phyloP scores from a whole-genome alignment of 1,140 invertebrate species.

The Xylocopa sonorina region DNA sequence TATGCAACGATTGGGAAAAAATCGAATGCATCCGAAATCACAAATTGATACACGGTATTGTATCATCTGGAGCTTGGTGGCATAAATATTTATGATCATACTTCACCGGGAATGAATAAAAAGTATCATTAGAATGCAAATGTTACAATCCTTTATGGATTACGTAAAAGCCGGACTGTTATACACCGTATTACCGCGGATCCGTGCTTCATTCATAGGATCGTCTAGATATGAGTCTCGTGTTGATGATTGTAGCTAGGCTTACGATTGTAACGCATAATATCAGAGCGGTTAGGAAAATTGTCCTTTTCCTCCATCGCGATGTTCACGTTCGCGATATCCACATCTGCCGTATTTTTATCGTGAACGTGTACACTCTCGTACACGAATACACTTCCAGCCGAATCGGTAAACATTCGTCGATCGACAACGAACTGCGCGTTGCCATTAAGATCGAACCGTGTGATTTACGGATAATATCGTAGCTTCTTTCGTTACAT shows the following conservation, averaged over 20 bases:
- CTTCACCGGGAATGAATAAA: neutral
- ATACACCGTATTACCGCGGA: slow-evolving; percentile 41
- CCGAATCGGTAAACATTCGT: too few species aligned
- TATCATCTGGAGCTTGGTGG: too few species aligned
- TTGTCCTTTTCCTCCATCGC: slow-evolving; percentile 44
- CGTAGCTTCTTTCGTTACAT: too few species aligned
- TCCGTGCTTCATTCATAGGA: slow-evolving; percentile 61
- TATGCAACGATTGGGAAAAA: neutral
- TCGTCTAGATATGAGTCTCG: slow-evolving; percentile 49
- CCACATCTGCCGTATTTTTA: neutral
- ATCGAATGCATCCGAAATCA: neutral
- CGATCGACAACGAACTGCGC: too few species aligned
- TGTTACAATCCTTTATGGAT: slow-evolving; percentile 39
- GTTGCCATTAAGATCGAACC: too few species aligned
- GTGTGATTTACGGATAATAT: too few species aligned
- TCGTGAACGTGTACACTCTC: too few species aligned
- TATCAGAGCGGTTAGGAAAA: slow-evolving; percentile 49
- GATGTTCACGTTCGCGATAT: neutral
- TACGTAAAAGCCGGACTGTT: slow-evolving; percentile 47
- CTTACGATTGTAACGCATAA: slow-evolving; percentile 40
- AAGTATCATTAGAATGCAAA: slow-evolving; percentile 23
- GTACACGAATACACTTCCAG: too few species aligned
- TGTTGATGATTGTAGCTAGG: slow-evolving; percentile 48
- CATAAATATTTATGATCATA: neutral
- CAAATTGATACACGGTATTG: neutral